Conservation (phyloP, 2,797 vertebrate species). For the Ptychadena robeensis region DNA sequence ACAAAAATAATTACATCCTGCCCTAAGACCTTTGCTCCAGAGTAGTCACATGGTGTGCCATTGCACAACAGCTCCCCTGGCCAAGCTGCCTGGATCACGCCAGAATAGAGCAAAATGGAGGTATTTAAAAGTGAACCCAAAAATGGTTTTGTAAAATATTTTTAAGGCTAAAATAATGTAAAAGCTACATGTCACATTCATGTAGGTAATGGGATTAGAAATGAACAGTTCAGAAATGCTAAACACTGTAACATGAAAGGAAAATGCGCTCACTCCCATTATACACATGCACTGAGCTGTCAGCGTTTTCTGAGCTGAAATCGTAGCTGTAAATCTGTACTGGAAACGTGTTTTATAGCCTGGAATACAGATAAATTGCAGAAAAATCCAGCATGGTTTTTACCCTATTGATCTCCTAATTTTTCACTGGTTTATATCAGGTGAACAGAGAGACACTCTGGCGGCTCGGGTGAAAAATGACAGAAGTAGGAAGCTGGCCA, state of each 20-base stretch:
- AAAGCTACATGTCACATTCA: not conserved
- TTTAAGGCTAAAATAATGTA: not conserved
- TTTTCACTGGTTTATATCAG: slow-evolving; percentile 46
- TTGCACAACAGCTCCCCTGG: too few species aligned
- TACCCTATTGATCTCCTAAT: slow-evolving; percentile 54
- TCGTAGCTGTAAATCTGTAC: slow-evolving; percentile 36
- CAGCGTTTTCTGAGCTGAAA: slow-evolving; percentile 6
- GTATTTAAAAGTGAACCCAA: not conserved
- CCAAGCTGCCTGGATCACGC: not conserved
- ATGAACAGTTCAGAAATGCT: too few species aligned
- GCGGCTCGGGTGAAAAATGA: slow-evolving; percentile 48
- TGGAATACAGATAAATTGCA: slow-evolving; percentile 37
- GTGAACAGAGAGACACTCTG: slow-evolving; percentile 38
- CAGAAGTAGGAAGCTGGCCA: slow-evolving; percentile 37
- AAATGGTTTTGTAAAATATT: not conserved
- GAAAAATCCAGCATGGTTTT: slow-evolving; percentile 51
- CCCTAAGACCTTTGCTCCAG: too few species aligned
- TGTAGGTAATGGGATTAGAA: not conserved
- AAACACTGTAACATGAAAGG: not conserved
- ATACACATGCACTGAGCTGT: slow-evolving; percentile 12
- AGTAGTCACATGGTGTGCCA: too few species aligned
- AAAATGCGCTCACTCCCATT: slow-evolving; percentile 1
- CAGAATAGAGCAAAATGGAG: not conserved
- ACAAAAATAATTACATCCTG: too few species aligned
- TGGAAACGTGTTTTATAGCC: slow-evolving; percentile 47